Conservation (phyloP, 2,888 invertebrate genomes). For the Graphium colonna region DNA sequence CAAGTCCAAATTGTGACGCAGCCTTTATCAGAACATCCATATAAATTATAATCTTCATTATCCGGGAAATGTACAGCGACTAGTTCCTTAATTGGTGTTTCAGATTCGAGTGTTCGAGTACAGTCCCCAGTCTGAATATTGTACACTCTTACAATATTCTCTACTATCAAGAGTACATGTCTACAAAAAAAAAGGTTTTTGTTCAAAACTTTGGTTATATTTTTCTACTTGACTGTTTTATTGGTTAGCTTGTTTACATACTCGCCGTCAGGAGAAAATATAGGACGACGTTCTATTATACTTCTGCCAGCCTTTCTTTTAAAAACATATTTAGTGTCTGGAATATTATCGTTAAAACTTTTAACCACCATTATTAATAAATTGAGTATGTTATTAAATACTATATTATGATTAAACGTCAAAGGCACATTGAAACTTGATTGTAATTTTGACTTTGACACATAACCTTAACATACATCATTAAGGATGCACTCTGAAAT, state of each 20-base stretch:
- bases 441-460: conserved; percentile 39
- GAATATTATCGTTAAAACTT: conserved; percentile 31
- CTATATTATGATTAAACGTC: conserved; percentile 19
- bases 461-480: conserved; percentile 62
- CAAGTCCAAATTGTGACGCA: conserved; percentile 68
- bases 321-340: conserved; percentile 50
- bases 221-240: not conserved
- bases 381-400: no score
- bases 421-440: conserved; percentile 17
- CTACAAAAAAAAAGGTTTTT: conserved; percentile 42
- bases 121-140: conserved; percentile 68
- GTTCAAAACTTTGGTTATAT: no score
- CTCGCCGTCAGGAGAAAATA: conserved; percentile 74
- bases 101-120: conserved; percentile 62
- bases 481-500: no score
- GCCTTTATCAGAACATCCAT: conserved; percentile 63
- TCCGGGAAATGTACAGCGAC: conserved; percentile 61
- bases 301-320: conserved; percentile 70
- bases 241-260: conserved; percentile 40
- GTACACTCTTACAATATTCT: conserved; percentile 66
- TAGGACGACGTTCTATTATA: conserved; percentile 65
- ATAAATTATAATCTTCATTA: conserved; percentile 64
- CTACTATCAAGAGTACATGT: conserved; percentile 63
- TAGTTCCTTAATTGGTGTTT: conserved; percentile 43
- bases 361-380: conserved; percentile 54